Evolutionary conservation across 2,888 invertebrate species (phyloP).

Genomic region (Pachydiplax longipennis): DNA sequence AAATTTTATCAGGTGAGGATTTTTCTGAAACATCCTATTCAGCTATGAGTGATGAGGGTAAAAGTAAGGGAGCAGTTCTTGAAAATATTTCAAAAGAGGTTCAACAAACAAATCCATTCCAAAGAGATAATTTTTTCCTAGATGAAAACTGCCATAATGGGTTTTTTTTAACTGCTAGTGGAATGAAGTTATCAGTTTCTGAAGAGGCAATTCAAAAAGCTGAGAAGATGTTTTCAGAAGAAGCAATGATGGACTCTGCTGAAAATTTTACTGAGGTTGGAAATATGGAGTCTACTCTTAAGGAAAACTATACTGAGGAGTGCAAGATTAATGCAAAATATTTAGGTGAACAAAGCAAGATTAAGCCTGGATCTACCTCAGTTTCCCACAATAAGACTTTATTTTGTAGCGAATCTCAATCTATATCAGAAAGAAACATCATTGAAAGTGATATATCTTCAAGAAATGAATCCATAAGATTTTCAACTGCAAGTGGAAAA

Average conservation of each 20-base stretch:
- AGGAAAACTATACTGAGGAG: not conserved
- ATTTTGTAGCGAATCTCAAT: not conserved
- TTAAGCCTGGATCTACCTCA: not conserved
- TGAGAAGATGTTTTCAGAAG: not conserved
- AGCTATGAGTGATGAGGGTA: too few species aligned
- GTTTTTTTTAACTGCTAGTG: conserved; percentile 57
- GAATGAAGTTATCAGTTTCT: conserved; percentile 49
- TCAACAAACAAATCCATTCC: too few species aligned
- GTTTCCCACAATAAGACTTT: not conserved
- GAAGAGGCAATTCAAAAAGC: not conserved
- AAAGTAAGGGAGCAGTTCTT: too few species aligned
- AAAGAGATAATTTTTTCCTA: too few species aligned
- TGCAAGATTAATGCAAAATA: not conserved
- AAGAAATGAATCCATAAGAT: conserved; percentile 47
- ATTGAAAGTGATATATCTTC: not conserved
- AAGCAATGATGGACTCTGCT: not conserved
- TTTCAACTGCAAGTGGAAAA: conserved; percentile 53
- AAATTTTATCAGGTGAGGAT: too few species aligned
- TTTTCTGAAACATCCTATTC: too few species aligned
- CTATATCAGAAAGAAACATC: conserved; percentile 47
- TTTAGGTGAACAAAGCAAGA: not conserved
- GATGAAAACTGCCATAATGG: not conserved
- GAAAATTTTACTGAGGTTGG: conserved; percentile 55
- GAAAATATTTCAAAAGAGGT: too few species aligned
- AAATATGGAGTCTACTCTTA: not conserved